Evolutionary conservation across 1,140 invertebrate species (phyloP).

Genomic region (Drosophila teissieri): DNA sequence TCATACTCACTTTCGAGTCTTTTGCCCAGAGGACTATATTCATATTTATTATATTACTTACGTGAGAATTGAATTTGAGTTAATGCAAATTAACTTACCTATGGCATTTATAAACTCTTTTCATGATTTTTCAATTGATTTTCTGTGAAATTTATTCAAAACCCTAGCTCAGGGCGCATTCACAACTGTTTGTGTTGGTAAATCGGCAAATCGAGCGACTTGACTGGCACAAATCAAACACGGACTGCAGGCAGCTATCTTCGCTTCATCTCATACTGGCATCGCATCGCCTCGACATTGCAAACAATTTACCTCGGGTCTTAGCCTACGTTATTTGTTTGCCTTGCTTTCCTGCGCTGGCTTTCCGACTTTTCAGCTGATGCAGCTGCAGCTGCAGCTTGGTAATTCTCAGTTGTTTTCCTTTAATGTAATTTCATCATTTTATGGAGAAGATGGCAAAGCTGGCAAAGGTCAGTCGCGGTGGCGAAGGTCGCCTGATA

Average conservation of each 20-base stretch:
- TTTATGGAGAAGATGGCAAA: constrained; percentile 15
- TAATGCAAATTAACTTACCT: constrained; percentile 11
- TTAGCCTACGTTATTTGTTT: constrained; percentile 53
- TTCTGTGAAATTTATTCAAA: constrained; percentile 2
- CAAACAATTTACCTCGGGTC: constrained; percentile 53
- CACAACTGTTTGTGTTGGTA: constrained; percentile 5
- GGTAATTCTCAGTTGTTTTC: constrained; percentile 19
- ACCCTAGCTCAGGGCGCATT: neutral
- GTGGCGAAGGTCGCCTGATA: neutral
- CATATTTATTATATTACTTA: neutral
- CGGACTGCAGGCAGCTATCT: constrained; percentile 12
- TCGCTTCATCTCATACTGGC: neutral
- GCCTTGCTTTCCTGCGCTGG: constrained; percentile 38
- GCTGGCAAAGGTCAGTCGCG: constrained; percentile 17
- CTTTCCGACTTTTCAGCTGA: constrained; percentile 37
- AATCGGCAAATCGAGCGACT: constrained; percentile 28
- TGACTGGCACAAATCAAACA: constrained; percentile 34
- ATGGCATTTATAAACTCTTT: neutral
- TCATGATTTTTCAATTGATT: neutral
- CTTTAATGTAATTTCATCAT: constrained; percentile 51
- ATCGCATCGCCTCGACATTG: neutral
- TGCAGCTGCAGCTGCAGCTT: neutral
- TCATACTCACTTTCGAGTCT: too few relatives aligned
- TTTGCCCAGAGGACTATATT: neutral
- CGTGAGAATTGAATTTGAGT: neutral